Evolutionary conservation across 2,888 invertebrate species (phyloP).

Genomic region (Caenorhabditis macrosperma): DNA sequence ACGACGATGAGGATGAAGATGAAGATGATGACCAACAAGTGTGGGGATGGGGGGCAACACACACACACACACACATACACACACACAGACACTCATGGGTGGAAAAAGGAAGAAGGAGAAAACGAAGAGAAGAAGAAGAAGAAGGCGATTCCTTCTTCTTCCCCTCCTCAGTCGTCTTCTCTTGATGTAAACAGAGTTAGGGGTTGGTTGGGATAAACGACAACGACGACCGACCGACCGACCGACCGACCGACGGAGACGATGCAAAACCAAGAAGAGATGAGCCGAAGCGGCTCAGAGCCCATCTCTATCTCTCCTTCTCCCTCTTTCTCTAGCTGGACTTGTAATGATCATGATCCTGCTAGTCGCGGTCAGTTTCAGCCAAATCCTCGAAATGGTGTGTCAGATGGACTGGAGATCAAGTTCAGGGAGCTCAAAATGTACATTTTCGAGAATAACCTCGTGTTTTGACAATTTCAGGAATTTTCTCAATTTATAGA

Average conservation of each 20-base stretch:
- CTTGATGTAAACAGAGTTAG: constrained; percentile 54
- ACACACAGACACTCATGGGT: no score
- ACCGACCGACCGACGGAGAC: background rate
- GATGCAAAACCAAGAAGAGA: constrained; percentile 1
- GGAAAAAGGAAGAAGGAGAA: background rate
- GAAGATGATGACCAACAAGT: constrained; percentile 12
- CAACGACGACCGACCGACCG: constrained; percentile 17
- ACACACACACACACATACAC: no score
- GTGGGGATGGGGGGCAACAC: no score
- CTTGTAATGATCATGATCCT: background rate
- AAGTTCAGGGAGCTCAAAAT: no score
- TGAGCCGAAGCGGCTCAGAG: background rate
- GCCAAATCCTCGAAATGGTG: background rate
- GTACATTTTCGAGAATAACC: no score
- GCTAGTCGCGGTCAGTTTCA: background rate
- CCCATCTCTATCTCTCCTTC: no score
- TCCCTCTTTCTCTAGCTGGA: no score
- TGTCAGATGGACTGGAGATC: no score
- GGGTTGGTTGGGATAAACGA: constrained; percentile 25
- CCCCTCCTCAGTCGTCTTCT: constrained; percentile 27
- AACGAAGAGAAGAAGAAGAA: constrained; percentile 32
- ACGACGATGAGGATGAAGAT: no score
- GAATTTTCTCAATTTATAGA: no score
- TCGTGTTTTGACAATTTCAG: no score
- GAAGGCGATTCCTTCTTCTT: constrained; percentile 45